Conservation (phyloP, 2,113 vertebrate species). For the Psilopsiagon aurifrons region DNA sequence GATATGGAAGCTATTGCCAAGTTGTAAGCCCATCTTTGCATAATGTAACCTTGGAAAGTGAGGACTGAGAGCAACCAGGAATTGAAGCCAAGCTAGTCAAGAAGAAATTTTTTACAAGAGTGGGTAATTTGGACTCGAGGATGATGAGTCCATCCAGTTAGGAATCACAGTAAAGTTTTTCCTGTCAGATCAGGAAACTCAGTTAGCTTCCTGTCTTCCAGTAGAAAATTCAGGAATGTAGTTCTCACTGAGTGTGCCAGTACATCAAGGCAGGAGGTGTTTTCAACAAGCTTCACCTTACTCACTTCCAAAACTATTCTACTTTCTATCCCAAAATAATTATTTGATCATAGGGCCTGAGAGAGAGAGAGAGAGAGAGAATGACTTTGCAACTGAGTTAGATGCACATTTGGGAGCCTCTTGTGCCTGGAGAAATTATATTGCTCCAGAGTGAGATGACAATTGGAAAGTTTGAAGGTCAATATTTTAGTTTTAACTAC, state of each 20-base stretch:
- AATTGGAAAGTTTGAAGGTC: not conserved
- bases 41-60: not conserved
- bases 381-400: not conserved
- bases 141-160: not conserved
- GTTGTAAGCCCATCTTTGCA: not conserved
- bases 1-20: not conserved
- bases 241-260: not conserved
- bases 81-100: not conserved
- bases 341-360: not conserved
- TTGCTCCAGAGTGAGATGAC: not conserved
- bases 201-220: rapidly evolving
- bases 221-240: not conserved
- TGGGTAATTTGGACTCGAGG: not conserved
- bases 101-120: not conserved
- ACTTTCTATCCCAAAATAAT: not conserved
- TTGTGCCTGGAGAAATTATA: not conserved
- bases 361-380: not conserved
- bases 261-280: not conserved
- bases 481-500: not conserved
- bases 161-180: not conserved
- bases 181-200: not conserved
- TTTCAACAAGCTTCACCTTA: not conserved
- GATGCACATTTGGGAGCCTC: not conserved
- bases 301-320: not conserved
- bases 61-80: not conserved